Base-by-base conservation (phyloP, 2,888 invertebrate species). In the Mythimna lalbum region DNA sequence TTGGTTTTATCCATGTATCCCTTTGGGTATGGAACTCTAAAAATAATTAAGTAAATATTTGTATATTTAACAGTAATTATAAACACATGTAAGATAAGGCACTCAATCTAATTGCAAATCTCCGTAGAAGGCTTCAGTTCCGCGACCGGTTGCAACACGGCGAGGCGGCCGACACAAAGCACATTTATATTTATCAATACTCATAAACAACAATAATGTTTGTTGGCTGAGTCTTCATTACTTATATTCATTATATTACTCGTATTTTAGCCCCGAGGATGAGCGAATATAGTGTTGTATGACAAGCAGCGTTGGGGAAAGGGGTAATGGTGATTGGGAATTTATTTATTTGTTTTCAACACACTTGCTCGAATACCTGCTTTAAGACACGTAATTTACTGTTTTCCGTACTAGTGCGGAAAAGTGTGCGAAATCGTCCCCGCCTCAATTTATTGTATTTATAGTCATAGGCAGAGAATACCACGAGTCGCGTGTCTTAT, bases 141-240 rank as follows among this genome's bases (percentile, higher is more conserved):
- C 17, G 0, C 4, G 23, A 57, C 63, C 60, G 36, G 76, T 71
- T 71, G 52, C 59, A 12, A 49, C 33, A 55, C 23, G 5, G 33
- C 31, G 21, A n/a, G 65, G 57, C 78, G 79, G 77, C 69, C n/a
- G 6, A 23, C 49, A 63, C 75, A 78, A 79, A 78, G 79, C 4
- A 36, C 47, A 66, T 63, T 66, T 59, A 78, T 64, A 73, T 52
- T 74, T 63, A 63, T 56, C 56, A 57, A 61, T 66, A 70, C 17
- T 53, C 49, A 66, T 78, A 78, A 78, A 78, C 70, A 66, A 79
- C 79, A 79, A 79, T 78, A 74, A 78, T 56, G 63, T 78, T 79
- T 79, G 68, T 78, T 75, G 74, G 60, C 31, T 1, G 73, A 66
- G 60, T 63, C 73, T 68, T 57, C 63, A 66, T 77, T 73, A 77